These are phyloP conservation scores for Brachionichthys hirsutus DNA, from an alignment of 2,113 vertebrate species.

Conservation along the genomic window DNA sequence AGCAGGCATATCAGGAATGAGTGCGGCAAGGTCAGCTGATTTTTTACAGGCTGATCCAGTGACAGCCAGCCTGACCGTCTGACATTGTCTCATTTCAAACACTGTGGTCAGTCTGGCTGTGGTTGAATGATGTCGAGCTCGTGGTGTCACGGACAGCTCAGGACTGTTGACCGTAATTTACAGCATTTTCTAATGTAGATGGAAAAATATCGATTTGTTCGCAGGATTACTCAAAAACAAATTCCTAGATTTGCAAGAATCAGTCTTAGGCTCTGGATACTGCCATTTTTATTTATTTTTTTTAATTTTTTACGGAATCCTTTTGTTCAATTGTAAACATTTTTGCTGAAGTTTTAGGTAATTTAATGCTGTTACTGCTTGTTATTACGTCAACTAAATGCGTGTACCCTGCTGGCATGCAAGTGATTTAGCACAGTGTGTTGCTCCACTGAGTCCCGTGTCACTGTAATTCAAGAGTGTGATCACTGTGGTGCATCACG, in stretches of 20 bases:
- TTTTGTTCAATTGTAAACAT: too few relatives aligned
- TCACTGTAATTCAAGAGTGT: not conserved
- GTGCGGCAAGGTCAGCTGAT: not conserved
- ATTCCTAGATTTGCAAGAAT: too few relatives aligned
- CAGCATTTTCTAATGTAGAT: not conserved
- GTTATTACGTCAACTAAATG: not conserved
- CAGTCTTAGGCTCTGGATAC: too few relatives aligned
- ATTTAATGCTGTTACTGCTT: not conserved
- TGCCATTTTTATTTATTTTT: too few relatives aligned
- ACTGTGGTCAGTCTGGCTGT: not conserved
- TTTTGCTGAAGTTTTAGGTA: not conserved
- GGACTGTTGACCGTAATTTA: too few relatives aligned
- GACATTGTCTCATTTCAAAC: slow-evolving; percentile 1
- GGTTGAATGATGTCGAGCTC: not conserved
- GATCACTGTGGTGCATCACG: not conserved
- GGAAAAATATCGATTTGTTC: too few relatives aligned
- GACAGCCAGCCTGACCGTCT: not conserved
- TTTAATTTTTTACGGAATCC: not conserved
- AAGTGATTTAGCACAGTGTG: not conserved
- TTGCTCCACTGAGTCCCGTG: not conserved
- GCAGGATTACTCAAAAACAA: too few relatives aligned
- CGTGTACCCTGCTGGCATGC: too few relatives aligned
- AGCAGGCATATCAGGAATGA: not conserved
- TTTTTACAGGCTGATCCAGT: not conserved
- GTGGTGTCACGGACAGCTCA: slow-evolving; percentile 1